A percentile compares a stretch with the other conserved stretches of the same genome.
Evolutionary conservation across 2,888 invertebrate species (phyloP).

Genomic region (Caenorhabditis sp.): DNA sequence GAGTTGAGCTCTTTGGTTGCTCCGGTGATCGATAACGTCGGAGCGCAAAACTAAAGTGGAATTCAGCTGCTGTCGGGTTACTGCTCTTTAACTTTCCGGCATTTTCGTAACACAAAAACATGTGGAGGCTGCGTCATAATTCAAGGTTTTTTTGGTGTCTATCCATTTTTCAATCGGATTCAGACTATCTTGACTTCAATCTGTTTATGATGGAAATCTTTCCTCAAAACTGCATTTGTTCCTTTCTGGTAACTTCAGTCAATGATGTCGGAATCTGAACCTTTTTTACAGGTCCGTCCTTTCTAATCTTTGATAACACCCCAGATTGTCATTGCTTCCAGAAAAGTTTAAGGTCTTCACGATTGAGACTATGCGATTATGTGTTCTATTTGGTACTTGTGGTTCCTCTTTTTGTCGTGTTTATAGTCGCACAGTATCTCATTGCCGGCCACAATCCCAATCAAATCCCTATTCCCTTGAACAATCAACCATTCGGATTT

Average conservation of each 20-base stretch:
- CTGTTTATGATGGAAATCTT: background rate
- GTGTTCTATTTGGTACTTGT: background rate
- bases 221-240: background rate
- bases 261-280: conserved; percentile 6
- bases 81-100: no score
- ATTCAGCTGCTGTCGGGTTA: no score
- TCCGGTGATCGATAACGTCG: no score
- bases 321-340: no score
- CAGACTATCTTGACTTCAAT: background rate
- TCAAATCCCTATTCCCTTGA: background rate
- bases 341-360: no score
- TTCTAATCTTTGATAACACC: no score
- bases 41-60: no score
- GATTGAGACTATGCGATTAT: background rate
- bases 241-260: no score
- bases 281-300: background rate
- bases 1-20: background rate
- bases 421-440: background rate
- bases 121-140: no score
- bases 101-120: no score
- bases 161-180: no score
- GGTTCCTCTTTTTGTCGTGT: background rate
- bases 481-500: background rate
- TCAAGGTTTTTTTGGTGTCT: no score
- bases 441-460: background rate